Percentiles rank a stretch among this genome's conserved stretches.
Evolutionary conservation across 1,140 invertebrate genomes (phyloP).

Genomic region (Steinernema khuongi): DNA sequence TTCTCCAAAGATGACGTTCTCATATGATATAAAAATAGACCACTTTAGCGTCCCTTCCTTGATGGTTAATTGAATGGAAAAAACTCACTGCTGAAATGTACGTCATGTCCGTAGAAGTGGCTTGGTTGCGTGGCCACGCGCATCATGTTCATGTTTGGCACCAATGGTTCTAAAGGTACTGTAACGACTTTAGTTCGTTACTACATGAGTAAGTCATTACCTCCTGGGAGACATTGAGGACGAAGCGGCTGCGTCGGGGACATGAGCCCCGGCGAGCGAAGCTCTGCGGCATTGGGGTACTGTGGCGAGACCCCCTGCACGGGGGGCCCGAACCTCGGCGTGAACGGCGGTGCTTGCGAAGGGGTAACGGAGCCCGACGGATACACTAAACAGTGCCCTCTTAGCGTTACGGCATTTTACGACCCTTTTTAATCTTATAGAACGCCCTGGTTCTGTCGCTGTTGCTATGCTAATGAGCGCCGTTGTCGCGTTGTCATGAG

Average conservation of each 20-base stretch:
- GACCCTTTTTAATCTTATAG: not conserved
- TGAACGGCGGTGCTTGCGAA: not conserved
- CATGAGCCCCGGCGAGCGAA: not conserved
- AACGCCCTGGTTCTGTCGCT: not conserved
- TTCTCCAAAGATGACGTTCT: no score
- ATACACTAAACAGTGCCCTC: not conserved
- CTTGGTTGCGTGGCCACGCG: not conserved
- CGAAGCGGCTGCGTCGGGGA: not conserved
- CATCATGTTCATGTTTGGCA: constrained; percentile 14
- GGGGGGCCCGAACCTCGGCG: not conserved
- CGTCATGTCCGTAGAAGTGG: constrained; percentile 1
- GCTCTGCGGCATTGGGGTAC: not conserved
- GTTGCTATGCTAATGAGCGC: no score
- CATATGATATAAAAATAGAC: no score
- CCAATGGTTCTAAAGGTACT: not conserved
- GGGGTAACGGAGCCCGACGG: not conserved
- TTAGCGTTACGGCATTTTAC: not conserved
- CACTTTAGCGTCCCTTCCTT: no score
- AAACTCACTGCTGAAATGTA: not conserved
- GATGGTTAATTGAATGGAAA: no score
- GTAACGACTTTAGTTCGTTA: not conserved
- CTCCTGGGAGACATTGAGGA: not conserved
- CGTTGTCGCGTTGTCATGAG: no score
- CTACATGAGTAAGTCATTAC: not conserved
- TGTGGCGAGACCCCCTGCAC: not conserved